Evolutionary conservation across 2,888 invertebrate species (phyloP).

Genomic region (Lordiphosa fenestrarum): DNA sequence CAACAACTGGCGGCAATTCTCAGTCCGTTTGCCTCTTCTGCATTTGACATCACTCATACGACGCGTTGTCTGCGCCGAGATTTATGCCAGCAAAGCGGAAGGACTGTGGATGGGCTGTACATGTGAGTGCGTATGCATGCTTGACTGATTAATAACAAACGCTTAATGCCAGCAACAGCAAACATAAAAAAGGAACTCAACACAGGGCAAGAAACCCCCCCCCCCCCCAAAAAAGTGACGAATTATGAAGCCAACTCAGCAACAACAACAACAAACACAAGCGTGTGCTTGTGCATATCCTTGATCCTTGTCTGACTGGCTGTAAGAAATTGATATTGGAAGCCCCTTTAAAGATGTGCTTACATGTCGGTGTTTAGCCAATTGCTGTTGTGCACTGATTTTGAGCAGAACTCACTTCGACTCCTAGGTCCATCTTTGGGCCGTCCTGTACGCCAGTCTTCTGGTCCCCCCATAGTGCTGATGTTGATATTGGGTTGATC

Average conservation of each 20-base stretch:
- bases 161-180: slow-evolving; percentile 46
- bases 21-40: slow-evolving; percentile 33
- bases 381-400: background rate
- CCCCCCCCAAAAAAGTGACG: slow-evolving; percentile 50
- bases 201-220: background rate
- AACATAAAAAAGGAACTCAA: background rate
- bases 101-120: background rate
- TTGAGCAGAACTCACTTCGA: too few species aligned
- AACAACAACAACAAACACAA: too few species aligned
- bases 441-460: too few species aligned
- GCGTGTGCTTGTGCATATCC: slow-evolving; percentile 1
- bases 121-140: slow-evolving; percentile 3
- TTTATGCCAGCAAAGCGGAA: slow-evolving; percentile 31
- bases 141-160: slow-evolving; percentile 59
- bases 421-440: too few species aligned
- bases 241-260: slow-evolving; percentile 56
- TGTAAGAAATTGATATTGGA: slow-evolving; percentile 17
- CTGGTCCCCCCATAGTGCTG: too few species aligned
- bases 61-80: slow-evolving; percentile 53
- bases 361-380: slow-evolving; percentile 43
- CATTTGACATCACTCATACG: slow-evolving; percentile 68
- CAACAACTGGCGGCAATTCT: slow-evolving; percentile 41
- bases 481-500: too few species aligned
- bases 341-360: slow-evolving; percentile 44
- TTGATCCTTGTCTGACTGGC: slow-evolving; percentile 14